These are phyloP conservation scores for Ips nitidus DNA, from an alignment of 1,140 invertebrate species.

Conservation along the genomic window DNA sequence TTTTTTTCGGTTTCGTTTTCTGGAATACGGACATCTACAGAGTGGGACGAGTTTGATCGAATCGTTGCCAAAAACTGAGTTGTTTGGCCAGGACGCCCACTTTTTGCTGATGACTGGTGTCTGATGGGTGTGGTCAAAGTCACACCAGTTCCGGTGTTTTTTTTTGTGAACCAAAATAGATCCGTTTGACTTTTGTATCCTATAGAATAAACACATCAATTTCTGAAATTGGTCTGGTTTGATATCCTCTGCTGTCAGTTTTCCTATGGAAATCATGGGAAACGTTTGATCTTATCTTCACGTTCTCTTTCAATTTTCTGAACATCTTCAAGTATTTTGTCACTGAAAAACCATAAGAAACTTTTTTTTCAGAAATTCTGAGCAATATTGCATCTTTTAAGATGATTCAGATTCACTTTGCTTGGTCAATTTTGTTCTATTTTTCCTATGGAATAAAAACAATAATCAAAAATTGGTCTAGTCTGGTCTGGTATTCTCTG, in stretches of 20 bases:
- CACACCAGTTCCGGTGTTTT: background rate
- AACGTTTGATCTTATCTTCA: no score
- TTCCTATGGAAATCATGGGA: background rate
- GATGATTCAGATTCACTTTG: no score
- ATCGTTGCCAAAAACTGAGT: background rate
- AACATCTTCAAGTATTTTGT: no score
- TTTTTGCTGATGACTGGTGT: background rate
- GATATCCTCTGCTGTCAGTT: background rate
- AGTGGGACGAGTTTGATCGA: slow-evolving; percentile 20
- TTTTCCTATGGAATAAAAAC: background rate
- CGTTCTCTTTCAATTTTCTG: no score
- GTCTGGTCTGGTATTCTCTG: background rate
- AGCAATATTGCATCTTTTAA: no score
- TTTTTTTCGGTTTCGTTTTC: slow-evolving; percentile 20
- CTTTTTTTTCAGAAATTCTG: no score
- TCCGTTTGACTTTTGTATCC: background rate
- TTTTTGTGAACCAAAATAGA: slow-evolving; percentile 1
- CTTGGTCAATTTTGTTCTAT: no score
- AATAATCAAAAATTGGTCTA: background rate
- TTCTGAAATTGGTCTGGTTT: background rate
- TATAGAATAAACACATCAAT: background rate
- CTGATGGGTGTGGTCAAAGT: background rate
- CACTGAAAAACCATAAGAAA: no score
- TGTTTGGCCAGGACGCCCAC: slow-evolving; percentile 10
- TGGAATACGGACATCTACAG: slow-evolving; percentile 18